phyloP scores from a whole-genome alignment of 2,797 vertebrate genomes.

The Mastacembelus armatus region DNA sequence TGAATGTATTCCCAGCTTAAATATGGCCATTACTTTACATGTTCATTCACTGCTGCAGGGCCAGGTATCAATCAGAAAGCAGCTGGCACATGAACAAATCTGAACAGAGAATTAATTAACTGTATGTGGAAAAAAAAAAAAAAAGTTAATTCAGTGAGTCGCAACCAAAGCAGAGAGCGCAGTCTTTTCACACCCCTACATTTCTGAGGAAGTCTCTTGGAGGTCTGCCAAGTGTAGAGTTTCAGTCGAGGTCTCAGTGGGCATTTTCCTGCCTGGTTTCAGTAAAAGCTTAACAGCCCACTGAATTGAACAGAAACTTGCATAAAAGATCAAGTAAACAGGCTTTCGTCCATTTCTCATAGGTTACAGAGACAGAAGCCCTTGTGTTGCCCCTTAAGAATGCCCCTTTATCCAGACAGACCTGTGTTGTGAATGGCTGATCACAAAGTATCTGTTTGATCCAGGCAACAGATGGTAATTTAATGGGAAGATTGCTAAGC shows the following conservation, averaged over 20 bases:
- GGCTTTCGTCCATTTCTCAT: not conserved
- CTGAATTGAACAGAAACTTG: constrained; percentile 6
- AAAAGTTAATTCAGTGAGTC: constrained; percentile 32
- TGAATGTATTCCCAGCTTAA: constrained; percentile 14
- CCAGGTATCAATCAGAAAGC: constrained; percentile 20
- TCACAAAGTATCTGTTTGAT: no score
- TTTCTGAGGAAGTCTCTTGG: constrained; percentile 28
- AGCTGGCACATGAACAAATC: not conserved
- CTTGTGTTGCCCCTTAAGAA: not conserved
- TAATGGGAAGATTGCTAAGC: constrained; percentile 1
- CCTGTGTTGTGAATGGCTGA: not conserved
- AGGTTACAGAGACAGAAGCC: not conserved
- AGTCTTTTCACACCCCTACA: not conserved
- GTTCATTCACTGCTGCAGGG: constrained; percentile 25
- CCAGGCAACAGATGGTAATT: constrained; percentile 44
- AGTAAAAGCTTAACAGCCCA: not conserved
- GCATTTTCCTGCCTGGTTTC: constrained; percentile 35
- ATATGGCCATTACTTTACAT: constrained; percentile 20
- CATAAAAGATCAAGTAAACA: constrained; percentile 9
- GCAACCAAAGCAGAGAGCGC: constrained; percentile 4
- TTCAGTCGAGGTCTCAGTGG: constrained; percentile 8
- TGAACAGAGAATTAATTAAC: not conserved
- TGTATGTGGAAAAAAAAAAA: not conserved
- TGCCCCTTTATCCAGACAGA: not conserved
- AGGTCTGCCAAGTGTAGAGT: constrained; percentile 23